Conservation (phyloP, 2,113 vertebrate genomes). For the Centrocercus urophasianus region DNA sequence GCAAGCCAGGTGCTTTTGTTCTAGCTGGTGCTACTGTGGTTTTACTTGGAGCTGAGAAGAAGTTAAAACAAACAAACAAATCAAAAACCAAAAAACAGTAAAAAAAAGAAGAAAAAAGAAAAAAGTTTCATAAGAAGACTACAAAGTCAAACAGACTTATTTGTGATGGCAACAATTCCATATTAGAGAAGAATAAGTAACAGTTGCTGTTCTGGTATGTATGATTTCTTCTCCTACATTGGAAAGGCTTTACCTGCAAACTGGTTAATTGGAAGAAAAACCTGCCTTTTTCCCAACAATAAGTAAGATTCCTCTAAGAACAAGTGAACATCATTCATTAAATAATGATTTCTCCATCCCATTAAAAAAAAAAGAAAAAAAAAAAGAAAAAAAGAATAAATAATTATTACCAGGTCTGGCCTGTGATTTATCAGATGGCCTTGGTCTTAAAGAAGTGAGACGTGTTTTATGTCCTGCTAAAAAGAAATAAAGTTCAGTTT, state of each 20-base stretch:
- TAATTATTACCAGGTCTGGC: constrained; percentile 64
- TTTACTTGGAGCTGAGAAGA: constrained; percentile 43
- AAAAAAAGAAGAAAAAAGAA: neutral
- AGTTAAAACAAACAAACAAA: neutral
- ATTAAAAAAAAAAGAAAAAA: neutral
- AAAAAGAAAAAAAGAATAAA: neutral
- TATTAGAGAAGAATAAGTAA: neutral
- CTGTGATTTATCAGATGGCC: constrained; percentile 47
- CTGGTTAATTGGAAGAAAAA: neutral
- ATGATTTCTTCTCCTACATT: neutral
- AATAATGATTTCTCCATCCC: neutral
- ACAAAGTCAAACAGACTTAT: neutral
- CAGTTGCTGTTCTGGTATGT: neutral
- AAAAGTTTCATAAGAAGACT: neutral
- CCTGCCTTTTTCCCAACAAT: neutral
- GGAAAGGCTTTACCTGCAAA: neutral
- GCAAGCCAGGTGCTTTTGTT: constrained; percentile 48
- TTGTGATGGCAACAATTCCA: neutral
- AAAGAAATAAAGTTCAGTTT: constrained; percentile 50
- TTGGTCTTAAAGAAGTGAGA: constrained; percentile 68
- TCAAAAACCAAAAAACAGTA: neutral
- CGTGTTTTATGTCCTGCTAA: constrained; percentile 61
- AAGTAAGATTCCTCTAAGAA: neutral
- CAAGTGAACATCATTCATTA: neutral
- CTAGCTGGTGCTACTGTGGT: constrained; percentile 59